Evolutionary conservation across 2,113 vertebrate genomes (phyloP).

Genomic region (Herpailurus yagouaroundi): DNA sequence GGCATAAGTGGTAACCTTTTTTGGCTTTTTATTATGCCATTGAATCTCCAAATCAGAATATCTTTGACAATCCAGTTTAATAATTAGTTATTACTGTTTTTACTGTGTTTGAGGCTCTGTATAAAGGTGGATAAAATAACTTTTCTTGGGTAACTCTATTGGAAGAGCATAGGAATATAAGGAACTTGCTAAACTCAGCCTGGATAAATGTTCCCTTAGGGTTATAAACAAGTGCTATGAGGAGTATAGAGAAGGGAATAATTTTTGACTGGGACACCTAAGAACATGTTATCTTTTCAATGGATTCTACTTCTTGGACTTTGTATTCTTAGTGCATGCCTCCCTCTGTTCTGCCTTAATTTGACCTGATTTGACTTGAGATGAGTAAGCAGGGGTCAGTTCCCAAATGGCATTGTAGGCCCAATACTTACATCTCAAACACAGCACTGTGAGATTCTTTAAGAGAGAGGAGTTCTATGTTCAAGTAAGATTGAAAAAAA

Average conservation of each 20-base stretch:
- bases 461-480: background rate
- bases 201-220: background rate
- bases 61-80: background rate
- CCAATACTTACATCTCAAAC: background rate
- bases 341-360: constrained; percentile 11
- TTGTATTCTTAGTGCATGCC: background rate
- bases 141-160: background rate
- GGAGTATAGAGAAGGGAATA: background rate
- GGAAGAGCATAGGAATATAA: background rate
- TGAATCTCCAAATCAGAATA: background rate
- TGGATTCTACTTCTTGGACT: background rate
- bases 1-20: background rate
- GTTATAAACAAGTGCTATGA: background rate
- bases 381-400: background rate
- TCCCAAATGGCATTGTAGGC: background rate
- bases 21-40: background rate
- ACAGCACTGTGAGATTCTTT: background rate
- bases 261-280: background rate
- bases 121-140: background rate
- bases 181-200: background rate
- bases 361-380: constrained; percentile 41
- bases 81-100: background rate
- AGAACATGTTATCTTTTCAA: background rate
- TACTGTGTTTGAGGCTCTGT: background rate
- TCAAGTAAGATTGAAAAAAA: background rate